Base-by-base conservation (phyloP, 1,140 invertebrate species). In the Platyscapa corneri region DNA sequence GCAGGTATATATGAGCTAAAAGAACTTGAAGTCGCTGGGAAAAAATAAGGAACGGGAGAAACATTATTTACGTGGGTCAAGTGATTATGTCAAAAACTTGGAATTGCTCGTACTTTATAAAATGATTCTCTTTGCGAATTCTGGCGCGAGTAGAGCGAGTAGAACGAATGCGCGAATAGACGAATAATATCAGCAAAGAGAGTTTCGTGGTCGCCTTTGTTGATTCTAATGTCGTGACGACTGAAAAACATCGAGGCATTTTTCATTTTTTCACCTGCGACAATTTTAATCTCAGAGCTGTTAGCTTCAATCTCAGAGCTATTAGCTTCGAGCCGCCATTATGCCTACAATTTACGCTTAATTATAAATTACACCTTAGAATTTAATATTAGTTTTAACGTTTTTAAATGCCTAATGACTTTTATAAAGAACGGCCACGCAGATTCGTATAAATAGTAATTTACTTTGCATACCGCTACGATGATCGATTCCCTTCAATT, bases 31-130 rank as follows among this genome's bases (percentile, higher is more conserved):
- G 20, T 42, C 37, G 20, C 1, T 10, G 37, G 8, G 42, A 74
- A 34, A 70, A 39, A 67, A 67, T n/a, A 64, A n/a, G 12, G 30
- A 39, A 72, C 42, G 42, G 10, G 23, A 74, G 70, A 18, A 74
- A 23, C 34, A 42, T 42, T 42, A 42, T 74, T 42, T 74, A 74
- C 37, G n/a, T 74, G 37, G 70, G 70, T 74, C 37, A 74, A 74
- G 70, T 74, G 39, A 42, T 74, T 74, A n/a, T 74, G 70, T 74
- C 70, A 74, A 74, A 72, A 42, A 39, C 23, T 74, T 42, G 7
- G 42, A 42, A 74, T 74, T 70, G 20, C 70, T 74, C 32, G 8
- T 37, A 37, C 67, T 37, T 70, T 70, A 37, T 3, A 70, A 70
- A 23, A 20, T 70, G 32, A 70, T 70, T 37, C 67, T 70, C 37